Evolutionary conservation across 2,113 vertebrate genomes (phyloP).

Genomic region (Xenotilapia flavipinnis): DNA sequence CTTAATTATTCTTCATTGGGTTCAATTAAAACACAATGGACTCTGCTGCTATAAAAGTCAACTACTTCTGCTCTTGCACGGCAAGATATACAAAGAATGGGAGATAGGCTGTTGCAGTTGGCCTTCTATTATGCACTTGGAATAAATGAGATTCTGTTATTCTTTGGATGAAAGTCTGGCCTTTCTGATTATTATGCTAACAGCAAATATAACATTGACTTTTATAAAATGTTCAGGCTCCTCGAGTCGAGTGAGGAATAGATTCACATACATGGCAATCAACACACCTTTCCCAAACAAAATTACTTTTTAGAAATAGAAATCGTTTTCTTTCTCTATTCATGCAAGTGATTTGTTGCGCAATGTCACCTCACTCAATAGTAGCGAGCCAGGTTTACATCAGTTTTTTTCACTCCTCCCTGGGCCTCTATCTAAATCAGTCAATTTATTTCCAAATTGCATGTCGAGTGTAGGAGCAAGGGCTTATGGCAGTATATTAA

Average conservation of each 20-base stretch:
- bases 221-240: conserved; percentile 64
- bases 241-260: conserved; percentile 65
- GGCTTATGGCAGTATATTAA: conserved; percentile 76
- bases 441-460: conserved; percentile 84
- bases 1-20: conserved; percentile 78
- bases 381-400: conserved; percentile 66
- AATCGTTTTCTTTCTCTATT: conserved; percentile 79
- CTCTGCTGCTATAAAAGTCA: conserved; percentile 56
- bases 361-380: conserved; percentile 79
- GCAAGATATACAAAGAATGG: conserved; percentile 29
- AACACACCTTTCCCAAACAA: conserved; percentile 72
- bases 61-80: conserved; percentile 36
- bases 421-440: conserved; percentile 76
- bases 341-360: conserved; percentile 80
- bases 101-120: conserved; percentile 36
- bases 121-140: conserved; percentile 58
- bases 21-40: conserved; percentile 72
- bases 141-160: conserved; percentile 63
- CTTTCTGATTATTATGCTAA: conserved; percentile 74
- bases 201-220: conserved; percentile 72
- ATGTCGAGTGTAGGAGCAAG: conserved; percentile 75
- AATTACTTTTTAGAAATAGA: conserved; percentile 80
- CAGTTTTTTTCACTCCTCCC: conserved; percentile 43
- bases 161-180: conserved; percentile 67
- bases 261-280: conserved; percentile 77